phyloP scores from a whole-genome alignment of 2,888 invertebrate species.

The Mellilla xanthometata region DNA sequence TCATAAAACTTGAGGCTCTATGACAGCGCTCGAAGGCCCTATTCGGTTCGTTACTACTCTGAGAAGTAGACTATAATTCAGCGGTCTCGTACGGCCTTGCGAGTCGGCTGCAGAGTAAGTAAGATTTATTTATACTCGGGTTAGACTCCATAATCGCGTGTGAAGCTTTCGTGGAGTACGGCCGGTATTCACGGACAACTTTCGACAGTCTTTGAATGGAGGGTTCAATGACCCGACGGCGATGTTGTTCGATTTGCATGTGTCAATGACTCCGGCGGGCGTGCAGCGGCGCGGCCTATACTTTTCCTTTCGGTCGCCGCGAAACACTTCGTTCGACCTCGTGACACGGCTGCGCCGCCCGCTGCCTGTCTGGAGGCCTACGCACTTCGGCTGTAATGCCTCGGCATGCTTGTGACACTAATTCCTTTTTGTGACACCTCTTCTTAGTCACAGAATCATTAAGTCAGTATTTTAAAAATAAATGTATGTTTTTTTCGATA shows the following conservation, averaged over 20 bases:
- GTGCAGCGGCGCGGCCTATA: conserved; percentile 59
- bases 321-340: conserved; percentile 68
- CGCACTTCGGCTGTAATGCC: conserved; percentile 24
- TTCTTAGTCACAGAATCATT: too few species aligned
- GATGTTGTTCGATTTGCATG: conserved; percentile 77
- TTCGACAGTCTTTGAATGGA: conserved; percentile 80
- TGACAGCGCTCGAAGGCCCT: conserved; percentile 38
- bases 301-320: conserved; percentile 77
- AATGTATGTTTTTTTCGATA: too few species aligned
- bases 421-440: conserved; percentile 6
- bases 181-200: conserved; percentile 65
- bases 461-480: too few species aligned
- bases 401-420: conserved; percentile 23
- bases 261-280: conserved; percentile 77
- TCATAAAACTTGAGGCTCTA: conserved; percentile 50
- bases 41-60: conserved; percentile 33
- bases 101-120: conserved; percentile 45
- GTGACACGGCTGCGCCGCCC: conserved; percentile 55
- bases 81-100: conserved; percentile 49
- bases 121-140: conserved; percentile 53
- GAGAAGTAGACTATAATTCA: conserved; percentile 53
- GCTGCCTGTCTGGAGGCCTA: conserved; percentile 35
- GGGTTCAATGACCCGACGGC: conserved; percentile 72
- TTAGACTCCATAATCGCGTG: conserved; percentile 58
- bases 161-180: conserved; percentile 53